These are phyloP conservation scores for Rhopalosiphum padi DNA, from an alignment of 1,140 invertebrate genomes.

Conservation along the genomic window DNA sequence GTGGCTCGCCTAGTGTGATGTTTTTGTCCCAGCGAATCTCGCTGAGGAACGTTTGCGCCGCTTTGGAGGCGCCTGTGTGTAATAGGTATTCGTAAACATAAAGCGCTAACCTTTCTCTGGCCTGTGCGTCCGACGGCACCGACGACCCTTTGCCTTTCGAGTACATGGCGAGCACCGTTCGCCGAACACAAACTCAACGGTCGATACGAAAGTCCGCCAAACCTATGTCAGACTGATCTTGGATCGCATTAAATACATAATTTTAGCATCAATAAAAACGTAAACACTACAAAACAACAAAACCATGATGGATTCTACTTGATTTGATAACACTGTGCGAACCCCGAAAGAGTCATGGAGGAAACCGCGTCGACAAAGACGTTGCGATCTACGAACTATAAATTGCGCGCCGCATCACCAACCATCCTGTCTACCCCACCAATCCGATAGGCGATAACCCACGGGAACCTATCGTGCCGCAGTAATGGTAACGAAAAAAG, in stretches of 20 bases:
- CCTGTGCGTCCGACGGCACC: conserved; percentile 92
- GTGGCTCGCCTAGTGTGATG: conserved; percentile 95
- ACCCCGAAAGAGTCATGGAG: conserved; percentile 30
- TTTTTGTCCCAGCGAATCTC: conserved; percentile 97
- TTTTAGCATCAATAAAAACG: conserved; percentile 53
- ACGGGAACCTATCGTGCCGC: background rate
- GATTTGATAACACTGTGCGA: conserved; percentile 56
- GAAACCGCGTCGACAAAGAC: conserved; percentile 32
- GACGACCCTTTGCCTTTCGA: conserved; percentile 91
- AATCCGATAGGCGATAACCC: background rate
- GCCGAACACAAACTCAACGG: conserved; percentile 22
- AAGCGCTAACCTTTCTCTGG: conserved; percentile 93
- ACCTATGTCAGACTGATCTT: conserved; percentile 17
- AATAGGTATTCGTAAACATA: conserved; percentile 99
- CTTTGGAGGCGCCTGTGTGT: conserved; percentile 97
- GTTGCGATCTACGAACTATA: background rate
- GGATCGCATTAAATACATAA: conserved; percentile 50
- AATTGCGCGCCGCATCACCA: background rate
- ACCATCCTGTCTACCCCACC: background rate
- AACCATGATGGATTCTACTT: conserved; percentile 57
- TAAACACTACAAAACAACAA: conserved; percentile 58
- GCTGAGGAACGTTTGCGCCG: conserved; percentile 97
- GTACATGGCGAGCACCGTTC: conserved; percentile 73
- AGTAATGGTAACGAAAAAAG: background rate
- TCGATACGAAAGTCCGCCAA: conserved; percentile 16